Percentiles rank a stretch among this genome's conserved stretches.
phyloP scores from a whole-genome alignment of 2,113 vertebrate species.

The Pao palembangensis region DNA sequence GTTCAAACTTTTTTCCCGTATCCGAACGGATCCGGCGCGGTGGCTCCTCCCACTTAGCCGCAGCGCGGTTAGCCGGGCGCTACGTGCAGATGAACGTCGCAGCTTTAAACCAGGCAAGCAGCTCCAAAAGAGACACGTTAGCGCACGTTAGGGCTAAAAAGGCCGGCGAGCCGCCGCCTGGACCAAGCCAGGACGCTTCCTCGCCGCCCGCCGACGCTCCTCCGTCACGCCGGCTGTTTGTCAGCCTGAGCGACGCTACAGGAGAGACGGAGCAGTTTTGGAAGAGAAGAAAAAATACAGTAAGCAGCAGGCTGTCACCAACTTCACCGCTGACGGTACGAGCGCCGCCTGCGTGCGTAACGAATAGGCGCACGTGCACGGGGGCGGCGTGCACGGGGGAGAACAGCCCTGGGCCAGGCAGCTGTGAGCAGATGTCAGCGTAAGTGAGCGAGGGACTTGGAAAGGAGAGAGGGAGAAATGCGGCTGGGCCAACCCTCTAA shows the following conservation, averaged over 20 bases:
- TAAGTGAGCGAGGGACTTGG: constrained; percentile 79
- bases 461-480: constrained; percentile 70
- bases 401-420: constrained; percentile 70
- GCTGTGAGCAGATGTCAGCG: constrained; percentile 81
- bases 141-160: background rate
- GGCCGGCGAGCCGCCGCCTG: background rate
- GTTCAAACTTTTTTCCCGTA: background rate
- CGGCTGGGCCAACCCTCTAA: constrained; percentile 77
- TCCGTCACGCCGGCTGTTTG: too few species aligned
- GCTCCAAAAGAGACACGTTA: background rate
- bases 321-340: constrained; percentile 2
- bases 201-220: too few species aligned
- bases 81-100: too few species aligned
- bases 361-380: constrained; percentile 7
- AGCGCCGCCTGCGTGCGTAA: constrained; percentile 6
- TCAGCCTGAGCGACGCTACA: too few species aligned
- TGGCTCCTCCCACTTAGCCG: too few species aligned
- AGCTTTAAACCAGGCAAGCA: background rate
- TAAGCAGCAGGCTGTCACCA: background rate
- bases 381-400: constrained; percentile 16
- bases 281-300: background rate
- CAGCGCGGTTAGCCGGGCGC: too few species aligned
- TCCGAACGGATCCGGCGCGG: too few species aligned
- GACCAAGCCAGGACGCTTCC: background rate
- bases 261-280: background rate